Evolutionary conservation across 2,797 vertebrate genomes (phyloP).

Genomic region (Pantherophis vulpinus): DNA sequence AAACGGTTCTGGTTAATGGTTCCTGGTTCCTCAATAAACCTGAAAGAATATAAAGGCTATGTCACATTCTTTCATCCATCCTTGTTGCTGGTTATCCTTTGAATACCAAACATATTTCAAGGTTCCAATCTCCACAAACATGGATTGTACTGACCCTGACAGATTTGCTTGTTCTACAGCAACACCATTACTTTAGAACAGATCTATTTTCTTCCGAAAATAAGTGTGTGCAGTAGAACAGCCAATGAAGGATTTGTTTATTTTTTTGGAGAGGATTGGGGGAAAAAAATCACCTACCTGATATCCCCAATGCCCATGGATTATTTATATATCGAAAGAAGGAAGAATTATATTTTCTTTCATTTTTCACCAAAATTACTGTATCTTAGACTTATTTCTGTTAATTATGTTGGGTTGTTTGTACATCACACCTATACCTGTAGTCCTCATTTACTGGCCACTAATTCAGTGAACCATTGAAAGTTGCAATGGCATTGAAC

Average conservation of each 20-base stretch:
- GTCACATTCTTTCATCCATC: neutral
- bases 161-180: neutral
- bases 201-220: neutral
- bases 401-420: neutral
- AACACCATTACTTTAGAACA: neutral
- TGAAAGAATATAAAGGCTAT: neutral
- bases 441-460: neutral
- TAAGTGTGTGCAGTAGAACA: neutral
- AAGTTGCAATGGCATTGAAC: neutral
- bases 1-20: neutral
- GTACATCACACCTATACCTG: neutral
- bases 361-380: neutral
- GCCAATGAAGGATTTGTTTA: neutral
- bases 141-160: constrained; percentile 1
- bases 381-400: neutral
- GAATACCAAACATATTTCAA: constrained; percentile 5
- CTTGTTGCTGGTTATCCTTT: neutral
- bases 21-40: neutral
- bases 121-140: neutral
- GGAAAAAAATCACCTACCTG: neutral
- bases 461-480: neutral
- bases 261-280: neutral
- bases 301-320: neutral
- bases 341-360: neutral
- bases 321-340: neutral